phyloP scores from a whole-genome alignment of 23 tunicate species.

The Ciona savignyi region DNA sequence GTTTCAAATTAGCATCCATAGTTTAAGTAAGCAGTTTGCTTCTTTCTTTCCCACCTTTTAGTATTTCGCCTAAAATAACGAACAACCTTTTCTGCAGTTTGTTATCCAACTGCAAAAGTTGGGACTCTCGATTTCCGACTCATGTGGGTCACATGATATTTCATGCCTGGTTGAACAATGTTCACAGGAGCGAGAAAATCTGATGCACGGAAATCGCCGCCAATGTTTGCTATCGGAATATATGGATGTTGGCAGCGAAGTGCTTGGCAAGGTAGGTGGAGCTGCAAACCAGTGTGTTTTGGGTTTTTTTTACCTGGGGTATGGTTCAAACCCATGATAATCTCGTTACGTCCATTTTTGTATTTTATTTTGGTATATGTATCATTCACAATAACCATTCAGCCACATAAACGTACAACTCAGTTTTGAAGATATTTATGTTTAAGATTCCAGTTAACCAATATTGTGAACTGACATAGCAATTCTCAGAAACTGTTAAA shows the following conservation, averaged over 20 bases:
- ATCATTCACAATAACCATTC: no score
- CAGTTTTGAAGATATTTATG: no score
- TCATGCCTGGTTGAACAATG: constrained; percentile 23
- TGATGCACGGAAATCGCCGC: constrained; percentile 43
- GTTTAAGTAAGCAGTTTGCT: no score
- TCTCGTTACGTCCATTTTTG: neutral
- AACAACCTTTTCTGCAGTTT: constrained; percentile 10
- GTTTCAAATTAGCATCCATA: no score
- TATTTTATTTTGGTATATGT: neutral
- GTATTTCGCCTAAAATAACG: no score
- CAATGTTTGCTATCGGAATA: constrained; percentile 64
- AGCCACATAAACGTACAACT: no score
- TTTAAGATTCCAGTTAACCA: no score
- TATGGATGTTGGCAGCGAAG: constrained; percentile 40
- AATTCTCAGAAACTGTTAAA: no score
- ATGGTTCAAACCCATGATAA: no score
- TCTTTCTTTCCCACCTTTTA: no score
- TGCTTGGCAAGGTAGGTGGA: constrained; percentile 60
- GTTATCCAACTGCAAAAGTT: constrained; percentile 22
- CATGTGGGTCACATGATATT: constrained; percentile 10
- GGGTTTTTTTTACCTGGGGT: neutral
- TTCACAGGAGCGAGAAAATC: constrained; percentile 28
- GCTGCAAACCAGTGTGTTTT: no score
- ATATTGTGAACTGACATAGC: no score
- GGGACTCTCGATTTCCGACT: constrained; percentile 9